These are phyloP conservation scores for Ectemnius continuus DNA, from an alignment of 2,888 invertebrate species.

Conservation along the genomic window DNA sequence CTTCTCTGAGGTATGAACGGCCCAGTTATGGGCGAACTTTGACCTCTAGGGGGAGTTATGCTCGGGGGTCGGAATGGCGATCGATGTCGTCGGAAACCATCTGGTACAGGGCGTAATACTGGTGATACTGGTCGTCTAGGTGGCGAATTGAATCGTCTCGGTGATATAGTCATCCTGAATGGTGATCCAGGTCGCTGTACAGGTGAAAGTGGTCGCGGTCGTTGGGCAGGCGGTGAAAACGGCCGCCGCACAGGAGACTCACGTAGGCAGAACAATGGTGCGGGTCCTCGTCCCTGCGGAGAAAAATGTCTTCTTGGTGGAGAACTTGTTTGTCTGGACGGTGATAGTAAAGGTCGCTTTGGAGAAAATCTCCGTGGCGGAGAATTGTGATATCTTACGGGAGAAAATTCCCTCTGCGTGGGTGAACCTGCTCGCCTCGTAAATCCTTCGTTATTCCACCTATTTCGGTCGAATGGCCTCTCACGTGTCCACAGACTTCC, in stretches of 20 bases:
- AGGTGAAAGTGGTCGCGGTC: slow-evolving; percentile 39
- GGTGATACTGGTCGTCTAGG: slow-evolving; percentile 17
- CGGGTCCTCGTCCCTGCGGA: slow-evolving; percentile 18
- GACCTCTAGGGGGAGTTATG: slow-evolving; percentile 49
- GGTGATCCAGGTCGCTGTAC: slow-evolving; percentile 53
- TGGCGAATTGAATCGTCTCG: slow-evolving; percentile 33
- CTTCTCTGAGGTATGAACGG: slow-evolving; percentile 56
- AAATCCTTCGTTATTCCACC: slow-evolving; percentile 39
- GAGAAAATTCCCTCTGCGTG: slow-evolving; percentile 39
- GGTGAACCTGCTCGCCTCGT: slow-evolving; percentile 49
- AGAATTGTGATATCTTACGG: slow-evolving; percentile 37
- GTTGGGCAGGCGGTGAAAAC: slow-evolving; percentile 26
- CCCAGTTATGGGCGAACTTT: slow-evolving; percentile 34
- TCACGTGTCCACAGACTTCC: slow-evolving; percentile 51
- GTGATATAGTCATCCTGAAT: slow-evolving; percentile 37
- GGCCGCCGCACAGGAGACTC: slow-evolving; percentile 41
- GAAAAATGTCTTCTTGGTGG: slow-evolving; percentile 56
- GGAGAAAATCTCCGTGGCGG: slow-evolving; percentile 54
- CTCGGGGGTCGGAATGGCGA: slow-evolving; percentile 19
- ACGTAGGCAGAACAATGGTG: slow-evolving; percentile 33
- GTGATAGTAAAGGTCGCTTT: slow-evolving; percentile 56
- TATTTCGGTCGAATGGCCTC: slow-evolving; percentile 37
- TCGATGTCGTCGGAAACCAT: slow-evolving; percentile 33
- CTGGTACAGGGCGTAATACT: not conserved
- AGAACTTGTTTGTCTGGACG: slow-evolving; percentile 50